phyloP scores from a whole-genome alignment of 2,113 vertebrate species.

The Thymallus thymallus region DNA sequence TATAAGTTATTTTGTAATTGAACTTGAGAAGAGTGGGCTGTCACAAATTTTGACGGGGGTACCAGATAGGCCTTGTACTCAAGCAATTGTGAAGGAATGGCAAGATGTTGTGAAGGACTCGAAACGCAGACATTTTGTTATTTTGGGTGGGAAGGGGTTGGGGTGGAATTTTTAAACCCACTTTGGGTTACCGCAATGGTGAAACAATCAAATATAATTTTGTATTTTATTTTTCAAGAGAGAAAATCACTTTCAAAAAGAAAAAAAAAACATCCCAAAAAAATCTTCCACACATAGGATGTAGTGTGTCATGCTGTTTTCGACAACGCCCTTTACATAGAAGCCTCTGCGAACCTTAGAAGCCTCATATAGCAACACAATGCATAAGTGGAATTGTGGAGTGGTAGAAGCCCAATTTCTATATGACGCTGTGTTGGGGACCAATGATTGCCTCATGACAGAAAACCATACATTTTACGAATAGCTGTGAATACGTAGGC shows the following conservation, averaged over 20 bases:
- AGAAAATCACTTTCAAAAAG: slow-evolving; percentile 26
- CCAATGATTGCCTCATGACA: slow-evolving; percentile 66
- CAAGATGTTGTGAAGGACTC: slow-evolving; percentile 10
- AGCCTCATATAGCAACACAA: slow-evolving; percentile 42
- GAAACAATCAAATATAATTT: slow-evolving; percentile 34
- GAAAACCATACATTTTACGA: slow-evolving; percentile 43
- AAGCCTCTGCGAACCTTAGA: slow-evolving; percentile 45
- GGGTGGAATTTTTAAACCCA: slow-evolving; percentile 21
- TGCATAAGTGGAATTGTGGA: slow-evolving; percentile 47
- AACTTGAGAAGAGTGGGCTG: slow-evolving; percentile 13
- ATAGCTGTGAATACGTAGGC: neutral
- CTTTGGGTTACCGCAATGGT: slow-evolving; percentile 25
- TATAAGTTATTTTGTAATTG: slow-evolving; percentile 16
- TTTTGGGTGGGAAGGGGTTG: slow-evolving; percentile 11
- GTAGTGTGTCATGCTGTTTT: slow-evolving; percentile 97
- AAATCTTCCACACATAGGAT: slow-evolving; percentile 73
- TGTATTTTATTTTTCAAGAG: too few relatives aligned
- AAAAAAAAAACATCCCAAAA: slow-evolving; percentile 71
- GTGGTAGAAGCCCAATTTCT: slow-evolving; percentile 37
- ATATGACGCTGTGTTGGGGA: slow-evolving; percentile 29
- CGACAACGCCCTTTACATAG: slow-evolving; percentile 64
- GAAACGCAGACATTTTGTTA: slow-evolving; percentile 6
- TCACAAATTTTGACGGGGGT: slow-evolving; percentile 20
- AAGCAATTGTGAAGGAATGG: slow-evolving; percentile 25
- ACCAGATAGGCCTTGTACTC: slow-evolving; percentile 23